A percentile compares a stretch with the other conserved stretches of the same genome.
These are phyloP conservation scores for Cariama cristata DNA, from an alignment of 2,113 vertebrate species.

Conservation along the genomic window DNA sequence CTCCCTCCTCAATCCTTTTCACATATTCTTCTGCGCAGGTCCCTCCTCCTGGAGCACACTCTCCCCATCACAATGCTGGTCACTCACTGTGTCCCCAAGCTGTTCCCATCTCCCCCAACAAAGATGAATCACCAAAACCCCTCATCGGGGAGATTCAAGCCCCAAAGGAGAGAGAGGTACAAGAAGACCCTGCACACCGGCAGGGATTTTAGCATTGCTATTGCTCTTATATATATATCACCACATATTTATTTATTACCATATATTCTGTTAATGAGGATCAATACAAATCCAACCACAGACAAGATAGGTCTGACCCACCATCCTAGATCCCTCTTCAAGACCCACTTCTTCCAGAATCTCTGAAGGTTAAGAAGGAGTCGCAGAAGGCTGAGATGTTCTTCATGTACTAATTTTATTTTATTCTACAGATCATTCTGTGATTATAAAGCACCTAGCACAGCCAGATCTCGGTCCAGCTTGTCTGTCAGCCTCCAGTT, in stretches of 20 bases:
- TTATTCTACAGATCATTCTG: background rate
- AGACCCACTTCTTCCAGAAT: background rate
- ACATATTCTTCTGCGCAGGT: background rate
- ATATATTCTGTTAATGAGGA: background rate
- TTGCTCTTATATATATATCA: background rate
- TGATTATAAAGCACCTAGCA: background rate
- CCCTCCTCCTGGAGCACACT: background rate
- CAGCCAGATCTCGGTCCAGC: background rate
- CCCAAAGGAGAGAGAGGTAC: background rate
- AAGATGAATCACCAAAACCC: background rate
- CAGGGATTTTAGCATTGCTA: background rate
- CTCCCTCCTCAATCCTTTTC: background rate
- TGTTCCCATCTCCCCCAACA: background rate
- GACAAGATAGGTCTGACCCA: background rate
- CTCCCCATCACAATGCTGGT: background rate
- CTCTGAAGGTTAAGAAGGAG: background rate
- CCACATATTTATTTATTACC: background rate
- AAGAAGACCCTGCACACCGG: background rate
- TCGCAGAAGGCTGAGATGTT: rapidly evolving
- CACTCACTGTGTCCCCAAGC: background rate
- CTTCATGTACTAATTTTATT: background rate
- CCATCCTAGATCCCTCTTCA: background rate
- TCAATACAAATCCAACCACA: background rate
- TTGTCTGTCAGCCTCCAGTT: background rate
- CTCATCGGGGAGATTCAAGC: background rate